Evolutionary conservation across 2,888 invertebrate species (phyloP).

Genomic region (Euplexia lucipara): DNA sequence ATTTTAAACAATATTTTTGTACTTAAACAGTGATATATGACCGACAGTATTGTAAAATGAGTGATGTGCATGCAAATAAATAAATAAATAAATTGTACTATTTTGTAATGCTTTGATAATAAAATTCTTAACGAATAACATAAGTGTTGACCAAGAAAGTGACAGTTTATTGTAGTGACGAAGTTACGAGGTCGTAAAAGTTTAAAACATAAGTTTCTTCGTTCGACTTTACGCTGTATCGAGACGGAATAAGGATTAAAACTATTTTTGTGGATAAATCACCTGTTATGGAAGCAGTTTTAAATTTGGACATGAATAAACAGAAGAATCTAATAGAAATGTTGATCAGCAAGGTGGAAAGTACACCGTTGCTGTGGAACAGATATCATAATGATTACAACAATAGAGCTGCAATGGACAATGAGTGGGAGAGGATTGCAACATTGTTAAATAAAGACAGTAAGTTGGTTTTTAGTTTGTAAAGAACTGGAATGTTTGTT

Average conservation of each 20-base stretch:
- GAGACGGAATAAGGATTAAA: not conserved
- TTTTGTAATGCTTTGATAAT: too few relatives aligned
- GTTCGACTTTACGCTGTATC: slow-evolving; percentile 16
- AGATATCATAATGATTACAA: slow-evolving; percentile 54
- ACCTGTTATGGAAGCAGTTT: not conserved
- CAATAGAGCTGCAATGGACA: slow-evolving; percentile 50
- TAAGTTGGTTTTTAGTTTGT: slow-evolving; percentile 46
- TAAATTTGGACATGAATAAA: slow-evolving; percentile 7
- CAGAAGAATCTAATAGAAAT: slow-evolving; percentile 36
- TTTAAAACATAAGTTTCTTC: not conserved
- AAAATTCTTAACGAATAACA: too few relatives aligned
- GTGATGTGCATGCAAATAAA: too few relatives aligned
- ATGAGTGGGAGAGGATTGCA: slow-evolving; percentile 59
- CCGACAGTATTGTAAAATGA: too few relatives aligned
- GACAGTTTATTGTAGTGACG: not conserved
- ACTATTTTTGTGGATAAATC: not conserved
- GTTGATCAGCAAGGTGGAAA: slow-evolving; percentile 62
- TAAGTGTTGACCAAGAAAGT: slow-evolving; percentile 1
- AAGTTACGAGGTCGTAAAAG: slow-evolving; percentile 4
- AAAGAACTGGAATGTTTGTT: not conserved
- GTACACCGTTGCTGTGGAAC: slow-evolving; percentile 65
- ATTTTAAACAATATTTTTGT: not conserved
- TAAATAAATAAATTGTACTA: too few relatives aligned
- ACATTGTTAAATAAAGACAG: slow-evolving; percentile 49
- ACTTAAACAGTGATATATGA: slow-evolving; percentile 1